These are phyloP conservation scores for Hucho hucho DNA, from an alignment of 2,113 vertebrate species.

Conservation along the genomic window DNA sequence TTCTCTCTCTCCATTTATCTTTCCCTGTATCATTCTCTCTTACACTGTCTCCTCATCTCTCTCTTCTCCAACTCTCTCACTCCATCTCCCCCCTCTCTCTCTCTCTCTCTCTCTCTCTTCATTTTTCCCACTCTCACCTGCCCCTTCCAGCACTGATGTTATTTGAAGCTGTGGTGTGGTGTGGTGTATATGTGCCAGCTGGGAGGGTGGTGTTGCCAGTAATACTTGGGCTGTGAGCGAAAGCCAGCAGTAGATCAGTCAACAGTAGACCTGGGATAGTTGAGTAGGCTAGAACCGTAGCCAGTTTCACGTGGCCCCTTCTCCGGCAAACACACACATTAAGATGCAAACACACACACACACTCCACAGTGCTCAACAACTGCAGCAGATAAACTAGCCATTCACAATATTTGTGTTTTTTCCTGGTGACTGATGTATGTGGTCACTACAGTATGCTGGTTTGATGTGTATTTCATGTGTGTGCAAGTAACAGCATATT, in stretches of 20 bases:
- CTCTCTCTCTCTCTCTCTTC: too few species aligned
- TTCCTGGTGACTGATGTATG: background rate
- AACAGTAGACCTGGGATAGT: background rate
- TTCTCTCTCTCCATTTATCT: background rate
- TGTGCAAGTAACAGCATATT: background rate
- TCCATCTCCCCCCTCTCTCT: too few species aligned
- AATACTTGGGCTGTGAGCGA: background rate
- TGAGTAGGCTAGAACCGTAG: background rate
- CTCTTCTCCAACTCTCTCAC: too few species aligned
- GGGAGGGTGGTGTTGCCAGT: background rate
- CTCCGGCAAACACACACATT: constrained; percentile 3
- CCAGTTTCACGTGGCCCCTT: too few species aligned
- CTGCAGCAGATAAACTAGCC: background rate
- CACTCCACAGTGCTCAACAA: background rate
- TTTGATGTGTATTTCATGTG: background rate
- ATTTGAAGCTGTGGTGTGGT: constrained; percentile 27
- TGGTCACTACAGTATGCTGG: background rate
- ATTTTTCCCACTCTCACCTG: background rate
- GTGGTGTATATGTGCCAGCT: constrained; percentile 17
- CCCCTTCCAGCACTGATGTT: constrained; percentile 25
- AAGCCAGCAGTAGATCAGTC: constrained; percentile 4
- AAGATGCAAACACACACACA: background rate
- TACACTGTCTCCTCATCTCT: background rate
- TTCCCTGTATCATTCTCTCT: constrained; percentile 3
- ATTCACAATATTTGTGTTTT: background rate